phyloP scores from a whole-genome alignment of 1,140 invertebrate species.

The Lanistes nyassanus region DNA sequence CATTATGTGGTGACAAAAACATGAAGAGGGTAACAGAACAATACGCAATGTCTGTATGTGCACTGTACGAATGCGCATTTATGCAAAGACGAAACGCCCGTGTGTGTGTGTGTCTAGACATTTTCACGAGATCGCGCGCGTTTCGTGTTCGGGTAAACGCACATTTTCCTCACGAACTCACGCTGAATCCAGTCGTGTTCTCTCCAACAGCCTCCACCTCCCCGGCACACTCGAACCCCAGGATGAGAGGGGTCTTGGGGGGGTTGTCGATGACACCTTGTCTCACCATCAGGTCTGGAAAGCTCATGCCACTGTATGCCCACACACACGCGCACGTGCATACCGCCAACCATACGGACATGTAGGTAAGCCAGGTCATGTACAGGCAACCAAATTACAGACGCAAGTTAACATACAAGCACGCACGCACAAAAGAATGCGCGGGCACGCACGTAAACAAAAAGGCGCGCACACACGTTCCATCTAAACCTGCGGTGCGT shows the following conservation, averaged over 20 bases:
- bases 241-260: slow-evolving; percentile 86
- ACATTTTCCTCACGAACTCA: too few relatives aligned
- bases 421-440: slow-evolving; percentile 6
- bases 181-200: slow-evolving; percentile 84
- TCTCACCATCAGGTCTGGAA: slow-evolving; percentile 82
- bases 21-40: too few relatives aligned
- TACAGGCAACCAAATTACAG: too few relatives aligned
- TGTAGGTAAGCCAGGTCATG: too few relatives aligned
- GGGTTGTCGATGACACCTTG: slow-evolving; percentile 85
- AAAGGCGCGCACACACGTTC: background rate
- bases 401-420: slow-evolving; percentile 1
- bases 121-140: too few relatives aligned
- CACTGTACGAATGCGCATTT: too few relatives aligned
- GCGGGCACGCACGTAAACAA: background rate
- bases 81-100: too few relatives aligned
- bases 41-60: too few relatives aligned
- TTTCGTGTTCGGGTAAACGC: too few relatives aligned
- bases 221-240: slow-evolving; percentile 89
- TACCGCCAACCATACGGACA: background rate
- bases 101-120: too few relatives aligned
- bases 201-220: slow-evolving; percentile 84
- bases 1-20: too few relatives aligned
- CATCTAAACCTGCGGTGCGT: background rate
- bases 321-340: slow-evolving; percentile 19
- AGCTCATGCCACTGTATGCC: slow-evolving; percentile 67